Conservation (phyloP, 2,797 vertebrate species). For the Holocentrus rufus region DNA sequence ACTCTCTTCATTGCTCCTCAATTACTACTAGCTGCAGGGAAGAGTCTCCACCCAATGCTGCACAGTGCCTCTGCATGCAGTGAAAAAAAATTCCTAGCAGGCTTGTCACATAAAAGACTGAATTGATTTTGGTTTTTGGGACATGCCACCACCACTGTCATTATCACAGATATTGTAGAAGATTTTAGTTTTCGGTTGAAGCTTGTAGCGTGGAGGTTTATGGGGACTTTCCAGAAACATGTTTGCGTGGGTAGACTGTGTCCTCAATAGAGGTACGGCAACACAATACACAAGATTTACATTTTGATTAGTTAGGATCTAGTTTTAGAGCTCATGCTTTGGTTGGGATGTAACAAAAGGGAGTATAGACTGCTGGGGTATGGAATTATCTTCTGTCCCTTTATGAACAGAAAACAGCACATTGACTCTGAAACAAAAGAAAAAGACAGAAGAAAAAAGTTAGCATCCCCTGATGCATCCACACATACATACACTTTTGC, state of each 20-base stretch:
- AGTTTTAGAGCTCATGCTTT: background rate
- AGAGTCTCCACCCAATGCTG: too few species aligned
- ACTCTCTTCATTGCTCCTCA: too few species aligned
- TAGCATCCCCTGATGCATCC: conserved; percentile 27
- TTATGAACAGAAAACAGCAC: conserved; percentile 28
- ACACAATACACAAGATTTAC: background rate
- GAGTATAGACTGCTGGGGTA: conserved; percentile 22
- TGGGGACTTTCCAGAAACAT: too few species aligned
- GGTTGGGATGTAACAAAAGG: background rate
- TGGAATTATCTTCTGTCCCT: conserved; percentile 20
- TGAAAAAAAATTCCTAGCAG: too few species aligned
- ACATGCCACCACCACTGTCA: too few species aligned
- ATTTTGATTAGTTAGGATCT: background rate
- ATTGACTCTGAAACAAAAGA: conserved; percentile 23
- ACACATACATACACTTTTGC: conserved; percentile 2
- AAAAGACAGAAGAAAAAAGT: conserved; percentile 7
- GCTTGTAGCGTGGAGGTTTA: too few species aligned
- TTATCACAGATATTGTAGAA: background rate
- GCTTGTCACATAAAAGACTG: too few species aligned
- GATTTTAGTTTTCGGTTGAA: background rate
- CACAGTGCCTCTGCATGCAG: too few species aligned
- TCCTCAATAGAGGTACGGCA: too few species aligned
- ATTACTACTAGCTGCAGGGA: too few species aligned
- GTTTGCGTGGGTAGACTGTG: too few species aligned
- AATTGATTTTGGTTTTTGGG: too few species aligned